Evolutionary conservation across 2,888 invertebrate species (phyloP).

Genomic region (Melanostoma mellinum): DNA sequence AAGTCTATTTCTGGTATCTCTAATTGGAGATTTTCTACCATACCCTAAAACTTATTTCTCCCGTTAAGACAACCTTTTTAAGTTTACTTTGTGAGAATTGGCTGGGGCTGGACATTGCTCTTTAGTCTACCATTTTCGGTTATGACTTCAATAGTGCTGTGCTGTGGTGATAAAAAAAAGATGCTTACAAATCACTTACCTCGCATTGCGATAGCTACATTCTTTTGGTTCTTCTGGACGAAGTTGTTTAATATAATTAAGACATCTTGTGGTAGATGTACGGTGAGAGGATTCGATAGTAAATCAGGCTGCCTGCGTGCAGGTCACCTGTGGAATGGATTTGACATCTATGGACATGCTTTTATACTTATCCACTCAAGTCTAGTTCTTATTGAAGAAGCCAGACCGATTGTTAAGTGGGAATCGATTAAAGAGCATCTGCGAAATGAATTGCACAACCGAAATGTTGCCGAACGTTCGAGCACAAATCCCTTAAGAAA

Average conservation of each 20-base stretch:
- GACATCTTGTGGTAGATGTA: conserved; percentile 90
- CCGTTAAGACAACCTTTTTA: conserved; percentile 95
- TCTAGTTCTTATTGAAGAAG: conserved; percentile 96
- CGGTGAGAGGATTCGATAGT: conserved; percentile 84
- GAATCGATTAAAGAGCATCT: conserved; percentile 92
- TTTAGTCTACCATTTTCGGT: conserved; percentile 90
- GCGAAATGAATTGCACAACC: conserved; percentile 90
- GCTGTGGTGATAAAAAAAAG: conserved; percentile 89
- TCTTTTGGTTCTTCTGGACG: conserved; percentile 94
- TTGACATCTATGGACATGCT: conserved; percentile 98
- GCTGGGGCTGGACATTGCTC: conserved; percentile 98
- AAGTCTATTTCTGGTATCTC: conserved; percentile 91
- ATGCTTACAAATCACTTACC: conserved; percentile 88
- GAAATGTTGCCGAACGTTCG: conserved; percentile 84
- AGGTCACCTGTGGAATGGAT: conserved; percentile 94
- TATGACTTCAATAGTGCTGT: conserved; percentile 91
- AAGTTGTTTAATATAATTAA: conserved; percentile 92
- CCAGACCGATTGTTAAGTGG: conserved; percentile 94
- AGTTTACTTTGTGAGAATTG: conserved; percentile 97
- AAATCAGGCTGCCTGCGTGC: conserved; percentile 89
- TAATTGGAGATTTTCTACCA: conserved; percentile 91
- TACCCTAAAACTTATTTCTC: conserved; percentile 94
- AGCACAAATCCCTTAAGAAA: conserved; percentile 87
- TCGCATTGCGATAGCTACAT: conserved; percentile 90
- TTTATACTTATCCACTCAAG: conserved; percentile 97